These are phyloP conservation scores for Seira ritae DNA, from an alignment of 2,888 invertebrate genomes.

Conservation along the genomic window DNA sequence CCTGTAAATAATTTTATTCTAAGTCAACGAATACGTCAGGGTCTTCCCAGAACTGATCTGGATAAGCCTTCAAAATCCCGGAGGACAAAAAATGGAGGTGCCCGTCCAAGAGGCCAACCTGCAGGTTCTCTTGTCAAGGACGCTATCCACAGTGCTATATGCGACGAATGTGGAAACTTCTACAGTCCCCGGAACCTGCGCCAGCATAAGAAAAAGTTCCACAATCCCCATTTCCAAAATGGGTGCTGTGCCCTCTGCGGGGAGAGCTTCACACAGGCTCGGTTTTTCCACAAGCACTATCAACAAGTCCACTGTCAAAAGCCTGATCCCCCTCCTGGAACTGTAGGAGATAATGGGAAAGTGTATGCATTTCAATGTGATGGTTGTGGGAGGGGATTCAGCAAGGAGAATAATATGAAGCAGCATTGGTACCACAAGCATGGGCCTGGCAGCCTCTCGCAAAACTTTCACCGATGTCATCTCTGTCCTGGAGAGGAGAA, in stretches of 20 bases:
- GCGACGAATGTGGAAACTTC: slow-evolving; percentile 19
- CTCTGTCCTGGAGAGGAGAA: slow-evolving; percentile 28
- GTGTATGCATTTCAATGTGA: slow-evolving; percentile 20
- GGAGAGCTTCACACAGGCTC: not conserved
- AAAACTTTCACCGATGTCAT: slow-evolving; percentile 31
- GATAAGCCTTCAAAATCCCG: not conserved
- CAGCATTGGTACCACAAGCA: slow-evolving; percentile 37
- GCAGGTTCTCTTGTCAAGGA: not conserved
- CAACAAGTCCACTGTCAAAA: not conserved
- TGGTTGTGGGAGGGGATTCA: slow-evolving; percentile 19
- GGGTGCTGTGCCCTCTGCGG: slow-evolving; percentile 31
- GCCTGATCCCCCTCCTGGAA: not conserved
- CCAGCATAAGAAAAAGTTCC: slow-evolving; percentile 28
- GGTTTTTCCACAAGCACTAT: slow-evolving; percentile 18
- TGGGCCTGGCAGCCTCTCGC: slow-evolving; percentile 24
- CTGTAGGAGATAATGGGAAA: too few species aligned
- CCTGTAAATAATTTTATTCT: too few species aligned
- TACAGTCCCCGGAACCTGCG: not conserved
- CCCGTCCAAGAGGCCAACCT: slow-evolving; percentile 14
- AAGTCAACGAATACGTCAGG: too few species aligned
- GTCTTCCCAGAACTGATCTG: too few species aligned
- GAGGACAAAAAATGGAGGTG: not conserved
- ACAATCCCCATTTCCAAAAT: slow-evolving; percentile 39
- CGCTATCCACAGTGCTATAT: slow-evolving; percentile 17
- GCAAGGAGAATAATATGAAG: not conserved